These are phyloP conservation scores for Sapayoa aenigma DNA, from an alignment of 2,113 vertebrate genomes.

Conservation along the genomic window DNA sequence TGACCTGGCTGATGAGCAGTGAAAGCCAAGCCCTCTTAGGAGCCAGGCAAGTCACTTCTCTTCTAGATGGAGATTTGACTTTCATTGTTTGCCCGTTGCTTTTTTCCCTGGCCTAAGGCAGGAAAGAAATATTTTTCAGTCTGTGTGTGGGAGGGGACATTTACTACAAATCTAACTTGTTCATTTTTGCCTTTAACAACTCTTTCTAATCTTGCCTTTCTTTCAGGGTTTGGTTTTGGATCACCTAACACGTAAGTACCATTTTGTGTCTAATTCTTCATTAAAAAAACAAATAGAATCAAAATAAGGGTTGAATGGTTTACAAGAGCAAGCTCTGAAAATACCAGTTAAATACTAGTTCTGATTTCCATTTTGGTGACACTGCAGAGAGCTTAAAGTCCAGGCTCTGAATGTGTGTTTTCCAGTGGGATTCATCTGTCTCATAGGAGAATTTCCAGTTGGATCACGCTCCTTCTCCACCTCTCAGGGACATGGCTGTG, in stretches of 20 bases:
- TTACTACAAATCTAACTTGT: background rate
- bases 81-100: background rate
- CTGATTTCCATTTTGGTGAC: background rate
- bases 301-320: background rate
- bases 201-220: background rate
- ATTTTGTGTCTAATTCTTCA: background rate
- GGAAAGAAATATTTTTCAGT: background rate
- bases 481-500: background rate
- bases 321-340: background rate
- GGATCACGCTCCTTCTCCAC: background rate
- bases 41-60: slow-evolving; percentile 25
- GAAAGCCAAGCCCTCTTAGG: slow-evolving; percentile 36
- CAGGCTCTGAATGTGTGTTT: background rate
- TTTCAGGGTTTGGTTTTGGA: slow-evolving; percentile 78
- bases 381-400: background rate
- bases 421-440: background rate
- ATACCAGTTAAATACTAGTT: background rate
- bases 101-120: slow-evolving; percentile 15
- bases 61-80: slow-evolving; percentile 38
- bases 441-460: background rate
- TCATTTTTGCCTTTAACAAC: background rate
- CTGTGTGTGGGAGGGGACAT: background rate
- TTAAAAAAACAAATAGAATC: background rate
- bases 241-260: slow-evolving; percentile 76
- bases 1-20: background rate